A percentile compares a stretch with the other conserved stretches of the same genome.
These are phyloP conservation scores for Eulemur mongoz DNA, from an alignment of 2,797 vertebrate genomes.

Conservation along the genomic window DNA sequence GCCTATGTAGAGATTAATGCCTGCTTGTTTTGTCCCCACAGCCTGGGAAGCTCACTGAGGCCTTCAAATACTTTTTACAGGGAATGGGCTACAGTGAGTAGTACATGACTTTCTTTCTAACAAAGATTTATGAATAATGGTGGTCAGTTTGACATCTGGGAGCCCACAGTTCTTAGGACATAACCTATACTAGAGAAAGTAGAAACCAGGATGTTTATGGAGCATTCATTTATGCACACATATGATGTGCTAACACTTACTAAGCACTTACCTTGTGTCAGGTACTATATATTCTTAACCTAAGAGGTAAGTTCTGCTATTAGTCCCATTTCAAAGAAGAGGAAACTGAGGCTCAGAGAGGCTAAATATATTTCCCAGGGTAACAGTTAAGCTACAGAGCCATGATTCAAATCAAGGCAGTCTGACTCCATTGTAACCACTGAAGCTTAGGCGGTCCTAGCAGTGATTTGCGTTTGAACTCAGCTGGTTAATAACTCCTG, in stretches of 20 bases:
- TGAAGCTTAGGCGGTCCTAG: background rate
- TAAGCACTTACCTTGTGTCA: background rate
- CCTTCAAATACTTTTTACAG: conserved; percentile 98
- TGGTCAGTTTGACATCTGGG: conserved; percentile 1
- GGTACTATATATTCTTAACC: conserved; percentile 6
- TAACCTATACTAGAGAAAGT: background rate
- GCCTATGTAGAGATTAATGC: conserved; percentile 53
- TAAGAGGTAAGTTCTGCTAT: conserved; percentile 45
- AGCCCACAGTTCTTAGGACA: background rate
- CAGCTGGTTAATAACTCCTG: background rate
- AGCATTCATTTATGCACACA: background rate
- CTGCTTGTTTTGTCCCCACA: conserved; percentile 77
- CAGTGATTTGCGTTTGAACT: background rate
- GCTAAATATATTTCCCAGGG: background rate
- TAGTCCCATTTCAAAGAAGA: background rate
- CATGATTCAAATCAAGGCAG: background rate
- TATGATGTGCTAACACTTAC: background rate
- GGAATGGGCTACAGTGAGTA: conserved; percentile 99
- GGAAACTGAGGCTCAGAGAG: background rate
- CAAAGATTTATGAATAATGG: background rate
- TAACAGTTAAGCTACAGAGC: background rate
- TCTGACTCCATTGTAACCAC: conserved; percentile 20
- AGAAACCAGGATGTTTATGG: background rate
- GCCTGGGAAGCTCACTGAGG: conserved; percentile 98
- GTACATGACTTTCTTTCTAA: conserved; percentile 45